phyloP scores from a whole-genome alignment of 2,113 vertebrate genomes.

The Podarcis muralis region DNA sequence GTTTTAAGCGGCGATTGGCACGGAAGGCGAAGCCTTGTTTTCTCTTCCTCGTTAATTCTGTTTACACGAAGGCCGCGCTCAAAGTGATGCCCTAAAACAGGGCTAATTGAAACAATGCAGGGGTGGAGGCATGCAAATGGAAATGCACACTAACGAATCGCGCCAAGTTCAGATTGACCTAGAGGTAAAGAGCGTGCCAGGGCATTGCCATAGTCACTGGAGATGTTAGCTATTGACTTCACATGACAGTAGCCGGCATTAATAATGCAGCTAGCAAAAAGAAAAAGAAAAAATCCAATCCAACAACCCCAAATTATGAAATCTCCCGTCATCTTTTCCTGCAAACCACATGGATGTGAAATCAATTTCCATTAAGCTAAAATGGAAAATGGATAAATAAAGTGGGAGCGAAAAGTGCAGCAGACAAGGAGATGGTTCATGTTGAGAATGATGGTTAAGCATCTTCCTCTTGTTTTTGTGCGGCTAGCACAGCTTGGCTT shows the following conservation, averaged over 20 bases:
- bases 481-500: not conserved
- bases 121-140: not conserved
- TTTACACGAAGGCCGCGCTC: not conserved
- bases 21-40: not conserved
- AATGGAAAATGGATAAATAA: slow-evolving; percentile 40
- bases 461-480: not conserved
- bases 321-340: slow-evolving; percentile 18
- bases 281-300: not conserved
- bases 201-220: not conserved
- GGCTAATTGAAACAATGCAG: slow-evolving; percentile 21
- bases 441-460: not conserved
- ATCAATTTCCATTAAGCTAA: slow-evolving; percentile 51
- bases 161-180: slow-evolving; percentile 21
- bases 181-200: slow-evolving; percentile 13
- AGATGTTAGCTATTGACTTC: slow-evolving; percentile 44
- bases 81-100: not conserved
- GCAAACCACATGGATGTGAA: slow-evolving; percentile 32
- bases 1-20: not conserved
- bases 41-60: slow-evolving; percentile 4
- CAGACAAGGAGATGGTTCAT: not conserved
- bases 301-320: slow-evolving; percentile 20
- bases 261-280: slow-evolving; percentile 51
- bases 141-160: not conserved
- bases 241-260: slow-evolving; percentile 34
- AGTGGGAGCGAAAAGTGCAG: not conserved